phyloP scores from a whole-genome alignment of 2,797 vertebrate genomes.

The Chelonia mydas region DNA sequence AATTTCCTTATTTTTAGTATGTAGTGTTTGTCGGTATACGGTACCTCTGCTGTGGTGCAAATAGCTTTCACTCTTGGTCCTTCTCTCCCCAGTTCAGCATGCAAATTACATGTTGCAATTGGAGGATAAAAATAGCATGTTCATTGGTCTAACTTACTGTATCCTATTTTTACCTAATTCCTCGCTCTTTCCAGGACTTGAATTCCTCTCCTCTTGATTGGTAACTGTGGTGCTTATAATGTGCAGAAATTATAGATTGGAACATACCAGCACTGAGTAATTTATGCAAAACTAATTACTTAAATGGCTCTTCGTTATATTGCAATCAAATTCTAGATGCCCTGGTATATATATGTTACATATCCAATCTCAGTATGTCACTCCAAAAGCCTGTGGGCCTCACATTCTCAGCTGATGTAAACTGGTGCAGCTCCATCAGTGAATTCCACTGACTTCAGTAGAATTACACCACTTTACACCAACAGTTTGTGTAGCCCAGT shows the following conservation, averaged over 20 bases:
- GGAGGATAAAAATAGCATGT: slow-evolving; percentile 9
- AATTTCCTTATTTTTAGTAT: neutral
- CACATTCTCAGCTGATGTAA: slow-evolving; percentile 54
- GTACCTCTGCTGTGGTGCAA: neutral
- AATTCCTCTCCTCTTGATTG: slow-evolving; percentile 71
- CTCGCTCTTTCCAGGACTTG: slow-evolving; percentile 47
- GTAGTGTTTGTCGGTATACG: neutral
- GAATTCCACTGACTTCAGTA: neutral
- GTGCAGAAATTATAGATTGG: slow-evolving; percentile 71
- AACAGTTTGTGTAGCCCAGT: neutral
- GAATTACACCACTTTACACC: neutral
- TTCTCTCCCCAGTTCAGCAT: neutral
- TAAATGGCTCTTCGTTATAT: slow-evolving; percentile 80
- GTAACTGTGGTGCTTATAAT: slow-evolving; percentile 76
- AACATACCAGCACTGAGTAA: slow-evolving; percentile 72
- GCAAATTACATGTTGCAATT: neutral
- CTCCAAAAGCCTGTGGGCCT: slow-evolving; percentile 45
- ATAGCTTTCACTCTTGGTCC: neutral
- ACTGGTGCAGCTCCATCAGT: neutral
- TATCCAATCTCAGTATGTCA: slow-evolving; percentile 54
- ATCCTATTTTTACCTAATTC: slow-evolving; percentile 56
- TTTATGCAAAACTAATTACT: slow-evolving; percentile 80
- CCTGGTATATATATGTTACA: slow-evolving; percentile 64
- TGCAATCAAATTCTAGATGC: slow-evolving; percentile 77
- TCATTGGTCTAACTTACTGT: slow-evolving; percentile 8